phyloP scores from a whole-genome alignment of 2,113 vertebrate species.

The Tursiops truncatus region DNA sequence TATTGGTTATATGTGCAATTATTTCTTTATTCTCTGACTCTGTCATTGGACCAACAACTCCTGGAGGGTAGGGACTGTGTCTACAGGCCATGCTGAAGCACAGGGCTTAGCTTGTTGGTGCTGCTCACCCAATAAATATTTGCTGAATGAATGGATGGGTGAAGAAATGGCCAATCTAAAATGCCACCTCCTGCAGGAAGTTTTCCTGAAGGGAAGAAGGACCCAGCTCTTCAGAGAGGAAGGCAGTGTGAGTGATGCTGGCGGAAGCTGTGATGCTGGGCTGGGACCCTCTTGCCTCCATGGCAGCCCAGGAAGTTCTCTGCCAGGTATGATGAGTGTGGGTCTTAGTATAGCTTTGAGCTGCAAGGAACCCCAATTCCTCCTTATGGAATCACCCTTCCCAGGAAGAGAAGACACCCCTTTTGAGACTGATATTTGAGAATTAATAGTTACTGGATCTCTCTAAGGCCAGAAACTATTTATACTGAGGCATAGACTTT shows the following conservation, averaged over 20 bases:
- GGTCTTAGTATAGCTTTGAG: not conserved
- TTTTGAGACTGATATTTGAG: not conserved
- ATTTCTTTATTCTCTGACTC: not conserved
- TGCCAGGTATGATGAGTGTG: not conserved
- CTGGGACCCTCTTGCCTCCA: not conserved
- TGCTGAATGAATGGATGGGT: not conserved
- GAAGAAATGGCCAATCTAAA: not conserved
- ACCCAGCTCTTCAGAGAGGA: not conserved
- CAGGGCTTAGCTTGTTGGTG: not conserved
- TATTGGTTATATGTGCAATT: not conserved
- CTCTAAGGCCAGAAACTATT: not conserved
- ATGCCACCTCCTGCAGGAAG: not conserved
- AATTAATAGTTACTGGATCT: not conserved
- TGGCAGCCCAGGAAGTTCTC: not conserved
- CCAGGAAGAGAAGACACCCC: not conserved
- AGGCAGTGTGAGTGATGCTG: not conserved
- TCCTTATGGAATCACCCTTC: not conserved
- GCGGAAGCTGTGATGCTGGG: not conserved
- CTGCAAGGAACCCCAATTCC: not conserved
- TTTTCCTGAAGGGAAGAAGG: not conserved
- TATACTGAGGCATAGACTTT: not conserved
- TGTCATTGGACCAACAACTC: not conserved
- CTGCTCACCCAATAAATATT: not conserved
- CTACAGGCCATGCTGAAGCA: not conserved
- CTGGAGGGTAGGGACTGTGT: not conserved